Evolutionary conservation across 2,113 vertebrate species (phyloP).

Genomic region (Megaceryle torquata): DNA sequence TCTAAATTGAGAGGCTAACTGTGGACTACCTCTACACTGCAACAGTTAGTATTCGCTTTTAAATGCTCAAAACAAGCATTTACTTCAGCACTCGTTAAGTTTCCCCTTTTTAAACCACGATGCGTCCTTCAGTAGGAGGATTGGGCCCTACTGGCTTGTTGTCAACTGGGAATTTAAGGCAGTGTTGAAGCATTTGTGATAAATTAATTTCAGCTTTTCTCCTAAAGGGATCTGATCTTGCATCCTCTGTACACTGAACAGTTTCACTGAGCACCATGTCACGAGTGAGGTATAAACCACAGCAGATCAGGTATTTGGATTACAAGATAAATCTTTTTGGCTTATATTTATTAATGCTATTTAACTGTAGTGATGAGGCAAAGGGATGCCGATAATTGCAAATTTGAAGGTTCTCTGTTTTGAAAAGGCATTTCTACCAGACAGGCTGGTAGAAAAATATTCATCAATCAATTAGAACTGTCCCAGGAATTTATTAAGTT

Average conservation of each 20-base stretch:
- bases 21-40: neutral
- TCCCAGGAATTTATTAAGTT: slow-evolving; percentile 49
- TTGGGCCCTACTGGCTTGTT: neutral
- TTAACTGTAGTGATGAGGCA: neutral
- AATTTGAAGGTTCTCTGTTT: neutral
- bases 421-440: neutral
- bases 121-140: neutral
- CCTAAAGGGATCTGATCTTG: neutral
- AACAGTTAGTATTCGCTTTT: neutral
- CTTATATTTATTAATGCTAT: neutral
- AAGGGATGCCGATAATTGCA: neutral
- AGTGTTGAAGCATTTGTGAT: neutral
- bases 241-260: neutral
- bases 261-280: neutral
- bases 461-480: slow-evolving; percentile 29
- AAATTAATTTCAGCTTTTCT: slow-evolving; percentile 4
- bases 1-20: neutral
- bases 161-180: neutral
- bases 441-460: neutral
- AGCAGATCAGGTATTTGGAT: neutral
- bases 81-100: neutral
- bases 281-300: neutral
- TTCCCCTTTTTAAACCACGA: neutral
- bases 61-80: neutral
- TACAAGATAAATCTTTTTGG: neutral